These are phyloP conservation scores for Myioborus miniatus DNA, from an alignment of 2,797 vertebrate genomes.

Conservation along the genomic window DNA sequence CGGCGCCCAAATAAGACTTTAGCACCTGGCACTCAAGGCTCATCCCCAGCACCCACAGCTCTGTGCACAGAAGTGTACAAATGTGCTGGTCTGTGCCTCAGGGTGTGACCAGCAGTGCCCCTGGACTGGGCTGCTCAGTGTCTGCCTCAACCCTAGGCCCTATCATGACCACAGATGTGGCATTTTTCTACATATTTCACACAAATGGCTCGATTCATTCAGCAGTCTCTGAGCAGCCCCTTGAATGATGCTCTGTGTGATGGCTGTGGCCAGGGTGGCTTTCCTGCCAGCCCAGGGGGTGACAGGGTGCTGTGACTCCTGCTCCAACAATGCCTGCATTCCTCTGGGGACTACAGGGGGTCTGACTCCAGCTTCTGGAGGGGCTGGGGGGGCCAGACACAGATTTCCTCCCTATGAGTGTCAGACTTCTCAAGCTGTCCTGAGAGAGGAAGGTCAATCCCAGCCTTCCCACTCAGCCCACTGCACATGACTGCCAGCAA, in stretches of 20 bases:
- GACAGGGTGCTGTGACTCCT: background rate
- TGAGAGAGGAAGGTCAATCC: background rate
- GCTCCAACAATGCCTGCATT: background rate
- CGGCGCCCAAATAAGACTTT: background rate
- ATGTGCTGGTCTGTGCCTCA: background rate
- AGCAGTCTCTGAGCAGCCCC: background rate
- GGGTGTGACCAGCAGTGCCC: background rate
- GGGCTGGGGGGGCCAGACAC: background rate
- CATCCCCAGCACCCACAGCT: background rate
- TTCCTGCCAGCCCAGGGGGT: background rate
- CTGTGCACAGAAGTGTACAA: background rate
- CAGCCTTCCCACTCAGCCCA: background rate
- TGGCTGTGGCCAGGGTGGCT: background rate
- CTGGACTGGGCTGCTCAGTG: background rate
- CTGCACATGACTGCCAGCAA: background rate
- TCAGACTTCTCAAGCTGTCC: background rate
- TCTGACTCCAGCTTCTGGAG: background rate
- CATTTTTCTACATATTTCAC: background rate
- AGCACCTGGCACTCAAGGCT: background rate
- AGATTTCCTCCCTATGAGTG: background rate
- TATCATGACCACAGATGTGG: background rate
- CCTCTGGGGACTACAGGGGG: background rate
- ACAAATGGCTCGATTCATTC: background rate
- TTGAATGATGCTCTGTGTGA: background rate
- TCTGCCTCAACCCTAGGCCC: background rate